Evolutionary conservation across 2,888 invertebrate genomes (phyloP), one percentile per base, ranked within the genome.

Genomic region (Heliconius sara): DNA sequence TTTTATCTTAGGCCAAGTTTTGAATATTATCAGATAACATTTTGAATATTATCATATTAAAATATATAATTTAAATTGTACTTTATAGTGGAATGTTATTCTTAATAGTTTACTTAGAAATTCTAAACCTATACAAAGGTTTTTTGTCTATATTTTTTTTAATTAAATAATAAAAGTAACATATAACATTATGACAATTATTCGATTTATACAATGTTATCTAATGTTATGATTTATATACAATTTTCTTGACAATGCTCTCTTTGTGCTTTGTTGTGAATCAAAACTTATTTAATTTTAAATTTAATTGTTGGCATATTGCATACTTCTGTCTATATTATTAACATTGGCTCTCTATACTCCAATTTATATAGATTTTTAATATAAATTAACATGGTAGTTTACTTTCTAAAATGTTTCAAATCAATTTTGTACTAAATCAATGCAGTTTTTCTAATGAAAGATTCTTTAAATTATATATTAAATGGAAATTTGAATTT

Each of bases 21-120:
- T 60, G n/a, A 52, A 60, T 60, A n/a, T 60, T 60, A 60, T 60
- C n/a, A 60, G 52, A 52, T 52, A n/a, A 60, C 60, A n/a, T n/a
- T 60, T 60, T 60, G n/a, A 52, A 60, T 60, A n/a, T 60, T 60
- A 60, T 60, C n/a, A 60, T n/a, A n/a, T 47, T 16, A n/a, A 52
- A 52, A 52, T 60, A 60, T 22, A 12, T 60, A n/a, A n/a, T n/a
- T 39, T 39, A 39, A 39, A 39, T 39, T 10, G 39, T 39, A 39
- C 39, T 10, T 10, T 39, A 39, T 16, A 16, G 13, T 47, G 47
- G 16, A 47, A 47, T 47, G 47, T 47, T 4, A 16, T 47, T 12
- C 47, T 47, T 47, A 47, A 4, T 47, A 16, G 5, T 47, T 60
- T n/a, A n/a, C n/a, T 10, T n/a, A n/a, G 3, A n/a, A 60, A 12